Evolutionary conservation across 2,113 vertebrate genomes (phyloP), one percentile per base, ranked within the genome.

Genomic region (Daphoenositta chrysoptera): DNA sequence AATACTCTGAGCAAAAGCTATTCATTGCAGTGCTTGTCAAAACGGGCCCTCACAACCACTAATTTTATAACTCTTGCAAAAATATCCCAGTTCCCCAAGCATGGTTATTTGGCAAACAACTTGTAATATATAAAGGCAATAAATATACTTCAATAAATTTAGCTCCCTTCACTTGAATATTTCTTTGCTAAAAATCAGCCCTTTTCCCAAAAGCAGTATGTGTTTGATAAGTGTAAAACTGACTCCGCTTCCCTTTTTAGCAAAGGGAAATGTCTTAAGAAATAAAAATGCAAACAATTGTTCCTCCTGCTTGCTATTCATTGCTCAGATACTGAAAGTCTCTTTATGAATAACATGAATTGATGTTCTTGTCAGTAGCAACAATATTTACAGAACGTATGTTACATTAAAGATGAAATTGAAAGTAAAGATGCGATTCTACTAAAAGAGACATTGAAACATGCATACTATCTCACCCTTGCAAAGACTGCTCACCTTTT

Each of bases 291-390:
- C 84, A 89, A 84, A 54, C 54, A 77, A 65, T 83, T 91, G 84
- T 85, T 79, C 57, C 57, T 92, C n/a, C 85, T 89, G 50, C 69
- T 96, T 95, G 54, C 90, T 92, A 61, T 94, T 96, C 73, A 40
- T 80, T 80, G 86, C 93, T 92, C 61, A 96, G 92, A 95, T 91
- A 75, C 78, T 51, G 83, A 73, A 93, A 93, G 51, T 82, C 93
- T 88, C 89, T 87, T 93, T 92, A 88, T 83, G 94, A 96, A 97
- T 96, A 97, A 95, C 44, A 83, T 30, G 83, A 97, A 97, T 81
- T 94, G 96, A 97, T 96, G 96, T 93, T 94, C 96, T 96, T 97
- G 96, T 96, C 96, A 93, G 94, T 53, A 94, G 89, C 54, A 71
- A 93, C 86, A 95, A 90, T 96, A 97, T 97, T 98, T 97, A 95